phyloP scores from a whole-genome alignment of 2,797 vertebrate species.

The Labroides dimidiatus region DNA sequence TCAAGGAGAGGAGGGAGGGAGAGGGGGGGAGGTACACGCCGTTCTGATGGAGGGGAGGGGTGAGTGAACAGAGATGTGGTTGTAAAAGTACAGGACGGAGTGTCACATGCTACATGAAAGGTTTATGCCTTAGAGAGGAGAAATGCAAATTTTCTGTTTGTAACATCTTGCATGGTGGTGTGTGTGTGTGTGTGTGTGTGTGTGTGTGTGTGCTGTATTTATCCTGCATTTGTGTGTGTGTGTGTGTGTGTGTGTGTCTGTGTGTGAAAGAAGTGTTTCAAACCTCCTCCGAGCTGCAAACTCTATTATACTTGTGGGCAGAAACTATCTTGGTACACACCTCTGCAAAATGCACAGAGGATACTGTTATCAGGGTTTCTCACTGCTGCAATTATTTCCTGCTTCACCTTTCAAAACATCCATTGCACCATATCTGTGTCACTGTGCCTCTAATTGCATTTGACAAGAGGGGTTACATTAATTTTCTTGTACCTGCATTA shows the following conservation, averaged over 20 bases:
- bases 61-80: constrained; percentile 65
- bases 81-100: constrained; percentile 62
- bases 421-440: constrained; percentile 49
- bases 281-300: constrained; percentile 3
- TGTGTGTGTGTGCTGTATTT: neutral
- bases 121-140: constrained; percentile 8
- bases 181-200: no score
- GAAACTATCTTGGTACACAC: constrained; percentile 33
- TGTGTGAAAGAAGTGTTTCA: constrained; percentile 13
- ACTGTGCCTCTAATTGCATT: constrained; percentile 70
- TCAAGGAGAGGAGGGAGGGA: constrained; percentile 74
- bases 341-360: constrained; percentile 18
- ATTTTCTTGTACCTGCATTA: constrained; percentile 69
- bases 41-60: constrained; percentile 40
- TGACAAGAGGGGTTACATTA: constrained; percentile 71
- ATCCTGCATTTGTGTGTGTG: constrained; percentile 14
- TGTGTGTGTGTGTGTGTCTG: no score
- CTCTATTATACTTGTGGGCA: constrained; percentile 26
- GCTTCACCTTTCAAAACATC: constrained; percentile 57
- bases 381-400: constrained; percentile 43
- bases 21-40: constrained; percentile 53
- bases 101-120: constrained; percentile 63
- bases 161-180: neutral
- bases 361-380: constrained; percentile 36
- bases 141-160: constrained; percentile 28